A percentile compares a stretch with the other conserved stretches of the same genome.
Conservation (phyloP, 2,113 vertebrate genomes). For the Percina caprodes region DNA sequence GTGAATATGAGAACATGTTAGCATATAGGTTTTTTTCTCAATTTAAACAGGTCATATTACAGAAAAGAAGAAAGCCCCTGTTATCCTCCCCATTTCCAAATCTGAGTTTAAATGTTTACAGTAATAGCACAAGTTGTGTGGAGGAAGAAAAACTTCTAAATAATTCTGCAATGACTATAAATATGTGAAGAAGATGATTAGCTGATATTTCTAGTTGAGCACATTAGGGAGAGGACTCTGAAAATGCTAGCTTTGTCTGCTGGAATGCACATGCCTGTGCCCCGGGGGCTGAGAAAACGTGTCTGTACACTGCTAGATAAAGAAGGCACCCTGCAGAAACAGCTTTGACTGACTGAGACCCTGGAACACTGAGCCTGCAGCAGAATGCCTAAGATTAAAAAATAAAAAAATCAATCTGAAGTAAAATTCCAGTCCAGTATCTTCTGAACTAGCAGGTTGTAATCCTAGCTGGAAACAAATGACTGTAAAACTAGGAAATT, state of each 20-base stretch:
- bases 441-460: not conserved
- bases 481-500: not conserved
- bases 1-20: not conserved
- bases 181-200: constrained; percentile 48
- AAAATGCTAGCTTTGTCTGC: constrained; percentile 82
- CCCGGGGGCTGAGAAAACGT: constrained; percentile 84
- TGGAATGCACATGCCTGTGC: constrained; percentile 85
- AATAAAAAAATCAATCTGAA: not conserved
- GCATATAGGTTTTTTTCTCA: not conserved
- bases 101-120: not conserved
- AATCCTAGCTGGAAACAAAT: not conserved
- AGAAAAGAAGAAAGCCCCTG: not conserved
- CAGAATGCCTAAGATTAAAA: constrained; percentile 26
- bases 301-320: constrained; percentile 83
- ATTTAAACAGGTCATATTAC: not conserved
- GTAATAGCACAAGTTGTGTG: not conserved
- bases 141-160: not conserved
- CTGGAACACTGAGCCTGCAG: constrained; percentile 46
- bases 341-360: constrained; percentile 51
- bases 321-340: constrained; percentile 79
- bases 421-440: not conserved
- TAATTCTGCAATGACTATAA: not conserved
- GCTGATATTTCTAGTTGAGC: constrained; percentile 46
- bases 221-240: constrained; percentile 66
- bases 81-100: not conserved